phyloP scores from a whole-genome alignment of 1,140 invertebrate species.

The Himalopsyche phryganea region DNA sequence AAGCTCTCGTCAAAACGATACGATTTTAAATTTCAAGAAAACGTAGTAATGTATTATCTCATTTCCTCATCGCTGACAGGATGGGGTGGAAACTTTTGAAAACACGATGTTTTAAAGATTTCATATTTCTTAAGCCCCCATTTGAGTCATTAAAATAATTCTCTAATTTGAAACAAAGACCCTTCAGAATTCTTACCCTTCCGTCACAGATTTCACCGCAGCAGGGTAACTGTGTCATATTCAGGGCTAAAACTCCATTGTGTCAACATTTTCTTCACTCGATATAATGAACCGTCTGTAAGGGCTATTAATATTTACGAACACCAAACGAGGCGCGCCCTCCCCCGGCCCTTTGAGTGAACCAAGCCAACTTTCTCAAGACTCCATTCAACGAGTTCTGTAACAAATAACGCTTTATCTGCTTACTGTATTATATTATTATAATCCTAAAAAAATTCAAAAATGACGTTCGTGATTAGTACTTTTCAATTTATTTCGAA shows the following conservation, averaged over 20 bases:
- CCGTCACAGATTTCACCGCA: constrained; percentile 7
- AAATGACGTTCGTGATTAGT: constrained; percentile 7
- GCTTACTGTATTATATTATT: not conserved
- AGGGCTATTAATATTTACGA: constrained; percentile 22
- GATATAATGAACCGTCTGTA: constrained; percentile 18
- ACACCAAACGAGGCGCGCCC: not conserved
- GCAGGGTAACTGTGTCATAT: constrained; percentile 13
- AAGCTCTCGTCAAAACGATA: not conserved
- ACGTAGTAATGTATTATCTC: too few species aligned
- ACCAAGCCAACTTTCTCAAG: constrained; percentile 4
- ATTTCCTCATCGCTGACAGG: too few species aligned
- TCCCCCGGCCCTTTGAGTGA: constrained; percentile 4
- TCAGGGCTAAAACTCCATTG: constrained; percentile 1
- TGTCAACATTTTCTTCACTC: constrained; percentile 19
- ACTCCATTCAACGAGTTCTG: not conserved
- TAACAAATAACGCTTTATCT: constrained; percentile 16
- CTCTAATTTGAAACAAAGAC: constrained; percentile 20
- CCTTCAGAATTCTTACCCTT: constrained; percentile 9
- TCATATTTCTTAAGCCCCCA: constrained; percentile 20
- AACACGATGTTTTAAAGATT: not conserved
- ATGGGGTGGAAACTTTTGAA: too few species aligned
- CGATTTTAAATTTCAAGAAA: too few species aligned
- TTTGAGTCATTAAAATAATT: constrained; percentile 24
- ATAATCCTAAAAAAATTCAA: constrained; percentile 6
- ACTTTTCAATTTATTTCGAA: constrained; percentile 10